Percentiles rank a stretch among this genome's conserved stretches.
These are phyloP conservation scores for Hesperophylax magnus DNA, from an alignment of 1,140 invertebrate species.

Conservation along the genomic window DNA sequence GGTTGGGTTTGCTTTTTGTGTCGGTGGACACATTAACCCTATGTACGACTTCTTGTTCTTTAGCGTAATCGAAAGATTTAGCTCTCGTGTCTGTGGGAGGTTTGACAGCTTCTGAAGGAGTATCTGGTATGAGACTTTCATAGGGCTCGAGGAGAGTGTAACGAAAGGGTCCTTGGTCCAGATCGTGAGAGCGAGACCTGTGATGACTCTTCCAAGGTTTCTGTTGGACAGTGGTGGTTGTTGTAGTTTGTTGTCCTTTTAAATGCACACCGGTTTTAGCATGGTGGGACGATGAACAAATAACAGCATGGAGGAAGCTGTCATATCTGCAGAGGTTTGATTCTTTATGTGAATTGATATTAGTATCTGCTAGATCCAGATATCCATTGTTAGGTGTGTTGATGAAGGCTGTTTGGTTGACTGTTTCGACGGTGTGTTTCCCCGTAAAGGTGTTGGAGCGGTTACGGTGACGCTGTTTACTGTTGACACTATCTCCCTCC, in stretches of 20 bases:
- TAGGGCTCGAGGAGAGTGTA: constrained; percentile 66
- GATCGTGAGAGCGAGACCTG: constrained; percentile 70
- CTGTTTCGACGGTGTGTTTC: constrained; percentile 63
- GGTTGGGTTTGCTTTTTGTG: constrained; percentile 49
- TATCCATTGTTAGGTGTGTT: constrained; percentile 65
- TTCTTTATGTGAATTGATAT: constrained; percentile 61
- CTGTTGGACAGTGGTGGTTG: constrained; percentile 29
- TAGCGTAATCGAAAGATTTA: constrained; percentile 51
- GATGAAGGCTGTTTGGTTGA: constrained; percentile 61
- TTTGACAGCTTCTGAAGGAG: constrained; percentile 34
- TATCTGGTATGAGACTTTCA: constrained; percentile 43
- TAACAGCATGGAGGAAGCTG: constrained; percentile 74
- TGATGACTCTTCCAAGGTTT: constrained; percentile 59
- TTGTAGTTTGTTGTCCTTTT: constrained; percentile 48
- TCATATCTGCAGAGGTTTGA: constrained; percentile 74
- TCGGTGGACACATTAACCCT: constrained; percentile 51
- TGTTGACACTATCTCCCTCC: constrained; percentile 63
- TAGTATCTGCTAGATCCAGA: constrained; percentile 63
- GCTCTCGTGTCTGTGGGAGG: constrained; percentile 44
- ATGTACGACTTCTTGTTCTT: constrained; percentile 52
- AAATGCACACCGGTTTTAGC: constrained; percentile 67
- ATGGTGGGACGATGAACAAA: constrained; percentile 68
- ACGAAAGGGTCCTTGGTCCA: constrained; percentile 64
- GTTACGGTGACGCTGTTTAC: constrained; percentile 67
- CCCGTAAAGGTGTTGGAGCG: constrained; percentile 70